Base-by-base conservation (phyloP, 1,140 invertebrate species). In the Lutraria rhynchaena region DNA sequence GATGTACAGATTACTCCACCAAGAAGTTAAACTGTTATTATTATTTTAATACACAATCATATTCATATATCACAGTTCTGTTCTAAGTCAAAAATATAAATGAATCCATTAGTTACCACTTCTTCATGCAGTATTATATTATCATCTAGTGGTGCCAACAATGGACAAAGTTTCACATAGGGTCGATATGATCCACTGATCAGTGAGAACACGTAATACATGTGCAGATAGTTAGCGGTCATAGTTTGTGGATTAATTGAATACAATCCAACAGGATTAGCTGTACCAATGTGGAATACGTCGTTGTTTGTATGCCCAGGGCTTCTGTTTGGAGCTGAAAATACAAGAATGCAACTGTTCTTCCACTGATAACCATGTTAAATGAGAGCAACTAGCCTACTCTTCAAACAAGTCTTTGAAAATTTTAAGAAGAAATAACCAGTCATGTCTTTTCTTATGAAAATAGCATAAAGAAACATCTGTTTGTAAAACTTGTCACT, bases 221-320 rank as follows among this genome's bases (percentile, higher is more conserved):
- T 82, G 63, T 93, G 90, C 19, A 93, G 85, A 46, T 77, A 84
- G 73, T 92, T 89, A 13, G 84, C 75, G 3, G 81, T 58, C 83
- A 89, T 80, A 87, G 90, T 67, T 22, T 60, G 29, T 24, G 90
- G 86, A 61, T 89, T 91, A 81, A 94, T 92, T 11, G 91, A 92
- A 83, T 92, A 94, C 33, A 95, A 74, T 57, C 87, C 88, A n/a
- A 94, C 89, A 24, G 94, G 94, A 89, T 94, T 94, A 17, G 89
- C 90, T 9, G 94, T 91, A 11, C 94, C 90, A 19, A 94, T 90
- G 78, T 94, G 92, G 73, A 95, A 92, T 24, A 89, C 89, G 65
- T 94, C 94, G 60, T 93, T 87, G 19, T 74, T 85, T 46, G 81
- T 84, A 69, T 85, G 83, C 15, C 86, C 82, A 4, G 87, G 82